phyloP scores from a whole-genome alignment of 2,888 invertebrate genomes.

The Mesorhabditis spiculigera region DNA sequence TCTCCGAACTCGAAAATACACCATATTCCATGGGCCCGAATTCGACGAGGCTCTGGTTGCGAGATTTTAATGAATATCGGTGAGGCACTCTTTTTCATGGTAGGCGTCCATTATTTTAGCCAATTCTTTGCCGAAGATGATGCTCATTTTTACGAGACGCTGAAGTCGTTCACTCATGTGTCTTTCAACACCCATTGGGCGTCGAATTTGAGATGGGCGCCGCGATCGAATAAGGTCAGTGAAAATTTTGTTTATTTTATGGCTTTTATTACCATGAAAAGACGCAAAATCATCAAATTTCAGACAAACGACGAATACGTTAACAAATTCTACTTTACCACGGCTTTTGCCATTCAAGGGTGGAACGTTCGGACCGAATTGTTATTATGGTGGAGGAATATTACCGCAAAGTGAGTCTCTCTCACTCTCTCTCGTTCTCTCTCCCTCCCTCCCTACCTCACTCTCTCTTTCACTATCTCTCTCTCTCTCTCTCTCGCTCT shows the following conservation, averaged over 20 bases:
- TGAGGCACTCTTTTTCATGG: not conserved
- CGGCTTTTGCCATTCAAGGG: conserved; percentile 44
- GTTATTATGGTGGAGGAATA: conserved; percentile 54
- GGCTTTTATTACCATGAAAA: conserved; percentile 7
- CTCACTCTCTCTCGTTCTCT: too few species aligned
- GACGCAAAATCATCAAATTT: conserved; percentile 9
- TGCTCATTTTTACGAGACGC: conserved; percentile 47
- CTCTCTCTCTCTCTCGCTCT: not conserved
- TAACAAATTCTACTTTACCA: conserved; percentile 54
- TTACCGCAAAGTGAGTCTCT: conserved; percentile 37
- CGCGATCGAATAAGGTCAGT: conserved; percentile 26
- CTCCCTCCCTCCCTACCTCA: too few species aligned
- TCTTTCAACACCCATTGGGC: conserved; percentile 57
- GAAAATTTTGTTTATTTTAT: not conserved
- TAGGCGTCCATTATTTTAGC: not conserved
- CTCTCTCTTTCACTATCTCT: too few species aligned
- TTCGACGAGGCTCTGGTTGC: conserved; percentile 44
- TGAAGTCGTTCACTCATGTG: conserved; percentile 49
- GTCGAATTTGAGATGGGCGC: conserved; percentile 47
- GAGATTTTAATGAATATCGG: conserved; percentile 40
- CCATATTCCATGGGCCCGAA: conserved; percentile 47
- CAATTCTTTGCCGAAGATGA: conserved; percentile 55
- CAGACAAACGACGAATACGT: conserved; percentile 47
- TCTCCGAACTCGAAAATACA: conserved; percentile 36
- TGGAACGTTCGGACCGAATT: conserved; percentile 54